Percentiles rank a stretch among this genome's conserved stretches.
These are phyloP conservation scores for Caenorhabditis briggsae DNA, from an alignment of 1,140 invertebrate species.

Conservation along the genomic window DNA sequence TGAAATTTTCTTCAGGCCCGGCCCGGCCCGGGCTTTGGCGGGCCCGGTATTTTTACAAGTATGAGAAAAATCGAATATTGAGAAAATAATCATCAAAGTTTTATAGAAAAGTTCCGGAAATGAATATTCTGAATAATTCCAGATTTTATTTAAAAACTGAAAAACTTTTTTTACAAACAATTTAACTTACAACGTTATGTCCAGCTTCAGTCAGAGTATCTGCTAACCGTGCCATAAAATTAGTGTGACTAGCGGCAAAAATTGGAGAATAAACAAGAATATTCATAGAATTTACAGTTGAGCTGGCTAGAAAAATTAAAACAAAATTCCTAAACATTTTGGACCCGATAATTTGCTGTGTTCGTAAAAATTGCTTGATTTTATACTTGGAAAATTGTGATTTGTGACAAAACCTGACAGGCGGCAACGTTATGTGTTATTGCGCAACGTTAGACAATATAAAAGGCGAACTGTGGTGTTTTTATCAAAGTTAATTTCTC, in stretches of 20 bases:
- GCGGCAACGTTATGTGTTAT: background rate
- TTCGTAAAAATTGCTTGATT: background rate
- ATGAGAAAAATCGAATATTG: too few species aligned
- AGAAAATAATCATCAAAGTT: too few species aligned
- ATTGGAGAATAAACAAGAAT: constrained; percentile 9
- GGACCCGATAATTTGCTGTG: too few species aligned
- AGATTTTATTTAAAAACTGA: too few species aligned
- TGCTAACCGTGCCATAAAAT: background rate
- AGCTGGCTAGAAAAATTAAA: background rate
- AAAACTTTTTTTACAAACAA: too few species aligned
- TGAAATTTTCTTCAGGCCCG: too few species aligned
- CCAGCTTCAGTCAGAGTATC: background rate
- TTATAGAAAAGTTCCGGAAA: too few species aligned
- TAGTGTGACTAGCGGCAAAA: constrained; percentile 2
- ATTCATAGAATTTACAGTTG: background rate
- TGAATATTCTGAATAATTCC: too few species aligned
- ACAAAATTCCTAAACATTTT: background rate
- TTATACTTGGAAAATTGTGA: background rate
- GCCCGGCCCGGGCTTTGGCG: too few species aligned
- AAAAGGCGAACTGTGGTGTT: background rate
- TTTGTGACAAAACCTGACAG: background rate
- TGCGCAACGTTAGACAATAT: background rate
- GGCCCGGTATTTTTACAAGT: too few species aligned
- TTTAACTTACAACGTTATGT: background rate
- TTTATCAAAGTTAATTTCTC: too few species aligned